Base-by-base conservation (phyloP, 2,888 invertebrate genomes). In the Cantharis flavilabris region DNA sequence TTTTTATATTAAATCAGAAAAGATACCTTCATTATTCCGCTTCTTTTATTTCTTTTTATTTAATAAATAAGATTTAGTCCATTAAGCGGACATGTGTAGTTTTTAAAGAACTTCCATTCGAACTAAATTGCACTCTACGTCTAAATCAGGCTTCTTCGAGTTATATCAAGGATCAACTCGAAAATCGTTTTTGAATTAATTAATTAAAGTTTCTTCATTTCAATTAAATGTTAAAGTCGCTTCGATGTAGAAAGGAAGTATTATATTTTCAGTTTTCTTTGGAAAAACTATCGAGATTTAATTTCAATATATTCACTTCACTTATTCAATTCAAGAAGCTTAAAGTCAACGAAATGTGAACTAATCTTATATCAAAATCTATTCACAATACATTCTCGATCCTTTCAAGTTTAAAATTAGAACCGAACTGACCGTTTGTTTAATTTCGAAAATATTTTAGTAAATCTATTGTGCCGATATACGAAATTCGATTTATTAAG, bases 311-410 rank as follows among this genome's bases (percentile, higher is more conserved):
- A 65, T 67, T 20, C 72, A 69, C 67, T 73, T 67, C 67, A 73
- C 33, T 73, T 73, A 73, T 65, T 73, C 65, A 67, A 73, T 73
- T 69, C 69, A 49, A 14, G 3, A 26, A 23, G 67, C 26, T 67
- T 67, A 67, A 65, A 67, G 67, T 73, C 72, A 73, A 73, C 67
- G 67, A 69, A 69, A 73, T 69, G 65, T 73, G 49, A 73, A 73
- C 33, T 67, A 67, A 67, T 69, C 67, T 62, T 30, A 73, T 73
- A 65, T 73, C 64, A 64, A 67, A 65, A 67, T 73, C 67, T 67
- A 73, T 67, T 62, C 62, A 73, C 49, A 73, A 67, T 72, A 14
- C 64, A 33, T 67, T 49, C 49, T 49, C 49, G 49, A 13, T 33
- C 67, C 72, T 65, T 73, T 72, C 67, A 20, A 73, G 67, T 49